phyloP scores from a whole-genome alignment of 2,113 vertebrate genomes.

The Rhadina sibilatrix region DNA sequence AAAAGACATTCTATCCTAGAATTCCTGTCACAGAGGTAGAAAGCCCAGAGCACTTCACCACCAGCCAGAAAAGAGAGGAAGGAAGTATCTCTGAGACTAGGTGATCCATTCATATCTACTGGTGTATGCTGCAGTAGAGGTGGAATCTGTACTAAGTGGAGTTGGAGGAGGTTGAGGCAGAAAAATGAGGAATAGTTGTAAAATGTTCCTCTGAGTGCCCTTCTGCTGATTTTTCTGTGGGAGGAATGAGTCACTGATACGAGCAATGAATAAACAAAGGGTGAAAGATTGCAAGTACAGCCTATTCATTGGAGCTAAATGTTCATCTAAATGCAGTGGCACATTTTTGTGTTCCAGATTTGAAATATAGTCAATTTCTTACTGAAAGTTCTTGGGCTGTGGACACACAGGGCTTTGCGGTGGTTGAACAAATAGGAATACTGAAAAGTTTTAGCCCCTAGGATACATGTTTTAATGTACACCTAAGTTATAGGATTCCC shows the following conservation, averaged over 20 bases:
- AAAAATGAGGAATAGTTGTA: not conserved
- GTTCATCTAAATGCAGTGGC: not conserved
- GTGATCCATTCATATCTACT: not conserved
- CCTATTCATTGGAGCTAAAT: not conserved
- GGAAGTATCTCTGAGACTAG: accelerated
- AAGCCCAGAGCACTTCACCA: not conserved
- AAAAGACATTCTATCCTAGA: not conserved
- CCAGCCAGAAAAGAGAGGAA: not conserved
- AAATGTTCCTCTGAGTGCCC: not conserved
- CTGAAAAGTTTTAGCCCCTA: not conserved
- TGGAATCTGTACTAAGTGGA: not conserved
- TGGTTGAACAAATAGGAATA: not conserved
- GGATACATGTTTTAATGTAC: not conserved
- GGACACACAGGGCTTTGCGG: not conserved
- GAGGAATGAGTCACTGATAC: not conserved
- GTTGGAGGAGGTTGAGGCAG: not conserved
- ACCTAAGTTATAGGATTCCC: not conserved
- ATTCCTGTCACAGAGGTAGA: not conserved
- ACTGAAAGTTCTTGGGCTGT: not conserved
- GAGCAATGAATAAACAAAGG: slow-evolving; percentile 6
- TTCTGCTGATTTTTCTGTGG: not conserved
- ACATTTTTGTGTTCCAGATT: not conserved
- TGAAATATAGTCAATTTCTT: not conserved
- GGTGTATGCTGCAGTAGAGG: not conserved
- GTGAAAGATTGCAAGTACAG: not conserved